These are phyloP conservation scores for Euwallacea similis DNA, from an alignment of 1,140 invertebrate species.

Conservation along the genomic window DNA sequence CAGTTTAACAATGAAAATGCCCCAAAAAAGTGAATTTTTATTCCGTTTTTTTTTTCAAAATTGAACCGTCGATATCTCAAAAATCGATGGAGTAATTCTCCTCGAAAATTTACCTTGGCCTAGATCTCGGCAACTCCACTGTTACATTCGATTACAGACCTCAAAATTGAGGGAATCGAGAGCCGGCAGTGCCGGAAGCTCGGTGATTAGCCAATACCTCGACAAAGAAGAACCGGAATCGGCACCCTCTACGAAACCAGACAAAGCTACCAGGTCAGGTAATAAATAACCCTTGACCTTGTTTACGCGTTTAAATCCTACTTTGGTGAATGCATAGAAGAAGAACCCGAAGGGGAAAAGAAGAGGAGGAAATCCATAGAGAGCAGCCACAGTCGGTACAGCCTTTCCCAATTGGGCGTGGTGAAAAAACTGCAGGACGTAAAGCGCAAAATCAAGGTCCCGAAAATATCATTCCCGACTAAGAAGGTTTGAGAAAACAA, in stretches of 20 bases:
- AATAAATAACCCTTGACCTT: too few species aligned
- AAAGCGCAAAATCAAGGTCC: constrained; percentile 48
- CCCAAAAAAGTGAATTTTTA: too few species aligned
- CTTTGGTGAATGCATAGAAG: constrained; percentile 34
- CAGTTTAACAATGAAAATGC: too few species aligned
- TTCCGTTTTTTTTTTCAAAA: too few species aligned
- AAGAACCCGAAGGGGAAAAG: constrained; percentile 30
- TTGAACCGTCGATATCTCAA: too few species aligned
- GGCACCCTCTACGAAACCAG: background rate
- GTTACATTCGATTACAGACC: too few species aligned
- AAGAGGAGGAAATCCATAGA: constrained; percentile 50
- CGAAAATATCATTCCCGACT: constrained; percentile 45
- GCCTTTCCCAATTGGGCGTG: constrained; percentile 46
- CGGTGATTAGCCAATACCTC: constrained; percentile 51
- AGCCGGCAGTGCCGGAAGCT: constrained; percentile 45
- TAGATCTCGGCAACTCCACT: background rate
- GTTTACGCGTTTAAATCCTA: background rate
- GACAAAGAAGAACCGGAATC: constrained; percentile 48
- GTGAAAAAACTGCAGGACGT: constrained; percentile 48
- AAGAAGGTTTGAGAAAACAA: constrained; percentile 21
- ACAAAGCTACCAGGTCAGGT: too few species aligned
- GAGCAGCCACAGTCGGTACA: constrained; percentile 49
- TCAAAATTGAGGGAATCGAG: constrained; percentile 8
- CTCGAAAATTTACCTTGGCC: background rate
- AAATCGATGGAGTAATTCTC: too few species aligned